Evolutionary conservation across 2,797 vertebrate genomes (phyloP), one percentile per base, ranked within the genome.

Genomic region (Podargus strigoides): DNA sequence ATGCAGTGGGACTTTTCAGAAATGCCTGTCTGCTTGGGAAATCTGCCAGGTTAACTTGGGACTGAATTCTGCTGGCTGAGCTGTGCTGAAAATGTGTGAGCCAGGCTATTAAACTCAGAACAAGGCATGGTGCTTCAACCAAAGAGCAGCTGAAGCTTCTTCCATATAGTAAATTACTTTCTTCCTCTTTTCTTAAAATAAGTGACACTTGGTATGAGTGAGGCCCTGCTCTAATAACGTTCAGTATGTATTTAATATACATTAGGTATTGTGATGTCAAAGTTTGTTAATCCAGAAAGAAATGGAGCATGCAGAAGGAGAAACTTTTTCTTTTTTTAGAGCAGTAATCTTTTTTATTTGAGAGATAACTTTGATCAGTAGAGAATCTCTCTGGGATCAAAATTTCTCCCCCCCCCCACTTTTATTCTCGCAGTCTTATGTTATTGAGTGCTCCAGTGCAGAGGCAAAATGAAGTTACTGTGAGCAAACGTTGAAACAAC

Each of bases 351-450:
- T 21, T 42, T 41, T 79, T 58, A n/a, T n/a, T n/a, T n/a, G n/a
- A n/a, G 7, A 9, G 28, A 42, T 5, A 66, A 56, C 23, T 9
- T 69, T 60, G 59, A 22, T 17, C 47, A 47, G 19, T 26, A 26
- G 16, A 52, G 53, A 47, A 58, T 52, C 23, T 62, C 14, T 50
- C 30, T 9, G 10, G 13, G 13, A 7, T 34, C 12, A 69, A 60
- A 16, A 39, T 69, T 37, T 7, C 17, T 18, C 5, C 3, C 15
- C 8, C 3, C 5, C 1, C 0, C 0, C 0, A 9, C 27, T 64
- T 60, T 75, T 49, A 3, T 30, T 50, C 55, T 26, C 62, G 10
- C 12, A 39, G 5, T 20, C 8, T 12, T 11, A 12, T 67, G 56
- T n/a, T 93, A 20, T 44, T 2, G 3, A 30, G 24, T 15, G 37